Evolutionary conservation across 2,888 invertebrate species (phyloP), one percentile per base, ranked within the genome.

Genomic region (Nomada fucata): DNA sequence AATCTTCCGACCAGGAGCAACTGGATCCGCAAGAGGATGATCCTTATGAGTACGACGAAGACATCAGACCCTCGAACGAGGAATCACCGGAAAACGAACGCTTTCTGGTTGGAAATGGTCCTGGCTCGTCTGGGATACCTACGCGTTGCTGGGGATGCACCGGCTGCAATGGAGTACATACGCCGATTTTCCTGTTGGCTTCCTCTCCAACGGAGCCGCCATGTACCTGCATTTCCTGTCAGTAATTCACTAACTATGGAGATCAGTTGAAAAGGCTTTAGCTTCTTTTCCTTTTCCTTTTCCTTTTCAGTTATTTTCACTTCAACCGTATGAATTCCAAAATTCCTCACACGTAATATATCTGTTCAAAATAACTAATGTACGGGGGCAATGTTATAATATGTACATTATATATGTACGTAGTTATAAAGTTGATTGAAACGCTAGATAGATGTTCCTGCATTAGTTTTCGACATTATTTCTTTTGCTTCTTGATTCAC

Each of bases 41-140:
- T 88, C 94, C 94, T 11, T 94, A 94, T 89, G 94, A 94, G 83
- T 94, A 94, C 86, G 94, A 94, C 89, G 94, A 94, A 59, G 94
- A 94, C 79, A 92, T 94, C 77, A 91, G 92, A 29, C 86, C 88
- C 42, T 75, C 87, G 75, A 75, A 52, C 73, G 72, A 79, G 74
- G 85, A 73, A 63, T 90, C 77, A 11, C 42, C 73, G 74, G 55
- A 64, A n/a, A 57, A 64, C 64, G 81, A 84, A 23, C 47, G 69
- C 60, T 83, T 83, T 44, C 78, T 83, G 71, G 80, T 76, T 5
- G 76, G 47, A 15, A 76, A 67, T 50, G 76, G 44, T 50, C 82
- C 79, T 20, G 60, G 75, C 23, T 82, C 81, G 2, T 78, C 76
- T 47, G 87, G 81, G 67, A 80, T 87, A 75, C 79, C 85, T 73